Evolutionary conservation across 1,140 invertebrate species (phyloP), one percentile per base, ranked within the genome.

Genomic region (Trichonephila inaurata): DNA sequence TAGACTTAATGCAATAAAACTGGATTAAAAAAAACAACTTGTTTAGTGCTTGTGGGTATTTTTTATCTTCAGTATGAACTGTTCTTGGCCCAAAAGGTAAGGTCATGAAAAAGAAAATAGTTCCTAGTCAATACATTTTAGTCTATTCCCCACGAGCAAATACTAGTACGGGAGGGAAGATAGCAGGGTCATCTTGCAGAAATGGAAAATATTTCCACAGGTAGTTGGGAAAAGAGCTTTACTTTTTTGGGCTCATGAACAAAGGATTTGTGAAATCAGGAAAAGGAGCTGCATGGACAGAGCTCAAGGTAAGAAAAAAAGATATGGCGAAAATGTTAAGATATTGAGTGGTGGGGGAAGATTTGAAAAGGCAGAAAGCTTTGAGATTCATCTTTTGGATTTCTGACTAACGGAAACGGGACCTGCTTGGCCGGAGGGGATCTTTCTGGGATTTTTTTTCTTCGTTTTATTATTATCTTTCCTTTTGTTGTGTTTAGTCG

Each of bases 251-350:
- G 85, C 16, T 58, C 85, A 87, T 87, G 85, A 87, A 87, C 85
- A 87, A 87, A 87, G 85, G 85, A 87, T 87, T 87, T 87, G 85
- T 18, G 85, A 87, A 83, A 40, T 83, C 81, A 83, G 44, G 33
- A 58, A 33, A 83, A 60, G 51, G 44, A n/a, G 24, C 40, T 58
- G 40, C 82, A 83, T 51, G 82, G 19, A 51, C 44, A 60, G 69
- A 83, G 24, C 82, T 83, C 19, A 83, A 60, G 51, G 82, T 83
- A 58, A 40, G 33, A 40, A 40, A 40, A 40, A 40, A 83, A 83
- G 82, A 83, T 83, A 83, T 83, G 40, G 51, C 40, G 51, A 60
- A 61, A 61, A 87, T 61, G 58, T 64, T 87, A n/a, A 87, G 85
- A 87, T 87, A 87, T 87, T 58, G 85, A 83, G 51, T n/a, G 40